Base-by-base conservation (phyloP, 2,888 invertebrate species). In the Ochlodes sylvanus region DNA sequence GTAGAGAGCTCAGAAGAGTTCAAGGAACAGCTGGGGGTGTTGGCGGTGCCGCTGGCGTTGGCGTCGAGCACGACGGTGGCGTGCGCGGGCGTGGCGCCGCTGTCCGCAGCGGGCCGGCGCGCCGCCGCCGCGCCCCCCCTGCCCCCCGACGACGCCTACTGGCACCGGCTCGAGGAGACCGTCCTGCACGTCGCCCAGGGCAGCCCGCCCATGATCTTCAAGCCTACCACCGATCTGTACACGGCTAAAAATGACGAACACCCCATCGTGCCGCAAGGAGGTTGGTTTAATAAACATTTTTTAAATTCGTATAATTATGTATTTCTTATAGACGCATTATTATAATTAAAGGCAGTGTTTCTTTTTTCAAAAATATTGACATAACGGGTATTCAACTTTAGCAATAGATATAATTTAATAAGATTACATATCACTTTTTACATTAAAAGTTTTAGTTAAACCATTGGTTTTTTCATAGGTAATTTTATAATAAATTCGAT, bases 141-240 rank as follows among this genome's bases (percentile, higher is more conserved):
- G 61, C 83, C 84, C 0, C 80, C 32, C 84, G 85, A 87, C 17
- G 83, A 84, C 12, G 93, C 94, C 73, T 79, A 76, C 63, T 97
- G 97, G 97, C 92, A 93, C 69, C 95, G 95, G 80, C 92, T 98
- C 41, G 98, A 98, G 83, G 96, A 97, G 87, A 95, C 96, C 89
- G 83, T 97, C 27, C 92, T 97, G 7, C 95, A 96, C 70, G 96
- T 95, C 70, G 95, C 95, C 3, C 95, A 95, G 69, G 96, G 96
- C 60, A 92, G 94, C 2, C 92, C 95, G 21, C 95, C 96, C 6
- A 95, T 97, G 92, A 95, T 96, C 72, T 97, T 97, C 84, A 96
- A 96, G 79, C 97, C 98, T 0, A 95, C 96, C 1, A 90, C 96
- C 34, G 96, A 96, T 72, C 90, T 98, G 63, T 96, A 97, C 81